phyloP scores from a whole-genome alignment of 2,113 vertebrate species.

The Phylloscopus trochilus region DNA sequence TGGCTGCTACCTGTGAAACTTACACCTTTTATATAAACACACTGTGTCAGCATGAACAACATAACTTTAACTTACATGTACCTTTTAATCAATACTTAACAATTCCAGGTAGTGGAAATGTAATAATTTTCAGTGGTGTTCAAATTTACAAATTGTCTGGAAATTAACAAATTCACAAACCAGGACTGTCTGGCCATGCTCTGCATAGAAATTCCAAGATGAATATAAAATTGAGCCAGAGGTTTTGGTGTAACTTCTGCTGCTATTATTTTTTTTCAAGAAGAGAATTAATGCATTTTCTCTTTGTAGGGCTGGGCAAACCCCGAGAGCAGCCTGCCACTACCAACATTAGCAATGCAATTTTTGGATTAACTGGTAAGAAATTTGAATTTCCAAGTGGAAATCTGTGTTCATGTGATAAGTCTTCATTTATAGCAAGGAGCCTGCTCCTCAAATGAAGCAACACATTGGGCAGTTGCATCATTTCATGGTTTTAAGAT shows the following conservation, averaged over 20 bases:
- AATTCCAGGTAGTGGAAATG: not conserved
- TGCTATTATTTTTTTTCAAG: not conserved
- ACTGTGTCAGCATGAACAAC: not conserved
- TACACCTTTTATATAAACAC: not conserved
- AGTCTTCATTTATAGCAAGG: not conserved
- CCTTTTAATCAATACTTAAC: not conserved
- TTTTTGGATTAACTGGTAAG: not conserved
- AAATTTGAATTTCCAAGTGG: not conserved
- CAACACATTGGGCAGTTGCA: not conserved
- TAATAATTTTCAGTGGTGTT: not conserved
- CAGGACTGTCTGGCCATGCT: not conserved
- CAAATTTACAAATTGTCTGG: not conserved
- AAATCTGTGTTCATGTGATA: not conserved
- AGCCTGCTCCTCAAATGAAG: not conserved
- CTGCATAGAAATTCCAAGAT: not conserved
- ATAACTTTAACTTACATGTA: not conserved
- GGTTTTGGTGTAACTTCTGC: not conserved
- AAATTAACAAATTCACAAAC: not conserved
- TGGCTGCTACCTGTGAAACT: not conserved
- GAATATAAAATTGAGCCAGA: not conserved
- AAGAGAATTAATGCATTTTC: not conserved
- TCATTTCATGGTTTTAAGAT: constrained; percentile 33
- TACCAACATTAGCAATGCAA: not conserved
- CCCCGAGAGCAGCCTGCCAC: not conserved
- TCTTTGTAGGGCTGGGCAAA: not conserved